phyloP scores from a whole-genome alignment of 2,113 vertebrate genomes.

The Zosterops pallidus region DNA sequence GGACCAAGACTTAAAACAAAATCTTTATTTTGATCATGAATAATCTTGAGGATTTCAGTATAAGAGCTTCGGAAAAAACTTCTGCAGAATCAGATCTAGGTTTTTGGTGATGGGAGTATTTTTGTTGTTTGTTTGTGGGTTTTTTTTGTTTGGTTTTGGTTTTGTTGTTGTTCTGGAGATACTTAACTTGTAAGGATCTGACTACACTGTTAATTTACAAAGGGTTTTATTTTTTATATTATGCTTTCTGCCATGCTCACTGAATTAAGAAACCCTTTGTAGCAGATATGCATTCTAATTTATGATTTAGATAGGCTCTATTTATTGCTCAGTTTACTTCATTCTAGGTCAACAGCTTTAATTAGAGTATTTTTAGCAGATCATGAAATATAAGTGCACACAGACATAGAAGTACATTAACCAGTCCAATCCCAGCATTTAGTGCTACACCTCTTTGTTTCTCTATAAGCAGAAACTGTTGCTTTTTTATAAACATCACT shows the following conservation, averaged over 20 bases:
- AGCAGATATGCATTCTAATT: background rate
- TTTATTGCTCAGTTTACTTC: slow-evolving; percentile 29
- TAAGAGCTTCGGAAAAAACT: background rate
- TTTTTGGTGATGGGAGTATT: background rate
- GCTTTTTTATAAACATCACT: background rate
- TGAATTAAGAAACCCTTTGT: background rate
- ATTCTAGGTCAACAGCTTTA: slow-evolving; percentile 25
- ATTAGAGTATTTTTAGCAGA: slow-evolving; percentile 23
- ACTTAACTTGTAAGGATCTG: background rate
- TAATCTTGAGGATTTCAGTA: background rate
- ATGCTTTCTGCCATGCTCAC: background rate
- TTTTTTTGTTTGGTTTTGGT: rapidly evolving
- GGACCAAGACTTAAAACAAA: background rate
- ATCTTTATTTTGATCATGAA: background rate
- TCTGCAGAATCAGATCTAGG: background rate
- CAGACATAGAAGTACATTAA: background rate
- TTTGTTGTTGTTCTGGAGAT: background rate
- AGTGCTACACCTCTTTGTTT: background rate
- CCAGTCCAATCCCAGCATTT: background rate
- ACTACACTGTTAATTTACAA: background rate
- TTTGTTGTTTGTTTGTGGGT: background rate
- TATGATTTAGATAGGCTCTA: background rate
- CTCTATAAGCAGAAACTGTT: background rate
- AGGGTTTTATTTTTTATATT: background rate
- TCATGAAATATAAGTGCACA: background rate